phyloP scores from a whole-genome alignment of 2,113 vertebrate genomes.

The Gasterosteus nipponicus region DNA sequence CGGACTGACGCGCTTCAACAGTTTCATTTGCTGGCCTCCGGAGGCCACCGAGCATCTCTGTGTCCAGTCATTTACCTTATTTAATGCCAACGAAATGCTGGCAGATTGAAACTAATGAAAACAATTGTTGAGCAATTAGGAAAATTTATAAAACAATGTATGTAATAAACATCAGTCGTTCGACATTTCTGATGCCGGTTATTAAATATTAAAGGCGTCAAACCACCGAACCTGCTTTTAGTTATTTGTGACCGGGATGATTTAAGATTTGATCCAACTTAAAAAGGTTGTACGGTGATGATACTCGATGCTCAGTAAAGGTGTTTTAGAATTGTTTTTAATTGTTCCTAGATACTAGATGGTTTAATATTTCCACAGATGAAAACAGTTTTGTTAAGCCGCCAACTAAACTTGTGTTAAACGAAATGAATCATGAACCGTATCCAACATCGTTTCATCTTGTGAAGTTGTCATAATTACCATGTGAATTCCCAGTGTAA shows the following conservation, averaged over 20 bases:
- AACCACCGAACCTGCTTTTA: background rate
- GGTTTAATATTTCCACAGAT: slow-evolving; percentile 19
- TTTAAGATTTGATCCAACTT: background rate
- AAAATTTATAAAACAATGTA: background rate
- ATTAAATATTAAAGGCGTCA: background rate
- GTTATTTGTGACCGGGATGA: too few species aligned
- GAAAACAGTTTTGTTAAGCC: slow-evolving; percentile 31
- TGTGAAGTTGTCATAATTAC: background rate
- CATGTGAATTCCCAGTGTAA: background rate
- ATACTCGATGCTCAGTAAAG: background rate
- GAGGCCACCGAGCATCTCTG: slow-evolving; percentile 37
- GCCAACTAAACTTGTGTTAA: slow-evolving; percentile 22
- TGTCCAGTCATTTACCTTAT: slow-evolving; percentile 22
- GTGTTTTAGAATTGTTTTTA: background rate
- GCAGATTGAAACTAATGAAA: background rate
- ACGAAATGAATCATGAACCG: background rate
- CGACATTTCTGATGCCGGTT: background rate
- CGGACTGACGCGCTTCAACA: slow-evolving; percentile 60
- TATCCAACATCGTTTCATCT: too few species aligned
- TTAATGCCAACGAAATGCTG: slow-evolving; percentile 14
- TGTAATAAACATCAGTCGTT: background rate
- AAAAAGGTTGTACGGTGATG: background rate
- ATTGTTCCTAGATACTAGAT: slow-evolving; percentile 25
- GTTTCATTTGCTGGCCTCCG: slow-evolving; percentile 54
- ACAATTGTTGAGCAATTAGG: background rate